A percentile compares a stretch with the other conserved stretches of the same genome.
Evolutionary conservation across 2,888 invertebrate species (phyloP).

Genomic region (Polyommatus iphigenia): DNA sequence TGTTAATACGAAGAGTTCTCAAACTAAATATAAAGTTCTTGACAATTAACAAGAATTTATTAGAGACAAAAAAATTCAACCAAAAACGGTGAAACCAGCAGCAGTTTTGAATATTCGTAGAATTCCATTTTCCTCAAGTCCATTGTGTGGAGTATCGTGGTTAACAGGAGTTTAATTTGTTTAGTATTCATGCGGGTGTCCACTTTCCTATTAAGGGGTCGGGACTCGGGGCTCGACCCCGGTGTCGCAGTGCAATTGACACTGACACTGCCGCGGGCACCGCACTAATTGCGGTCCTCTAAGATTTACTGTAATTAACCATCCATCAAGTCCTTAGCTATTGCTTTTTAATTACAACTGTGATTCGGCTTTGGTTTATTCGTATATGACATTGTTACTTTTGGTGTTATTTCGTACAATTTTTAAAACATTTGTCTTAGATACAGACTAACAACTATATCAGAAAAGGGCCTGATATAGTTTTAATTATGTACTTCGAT

Average conservation of each 20-base stretch:
- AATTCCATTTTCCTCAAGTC: background rate
- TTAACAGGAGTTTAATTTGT: slow-evolving; percentile 59
- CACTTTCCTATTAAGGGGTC: slow-evolving; percentile 64
- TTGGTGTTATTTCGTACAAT: background rate
- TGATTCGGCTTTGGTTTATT: background rate
- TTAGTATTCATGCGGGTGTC: slow-evolving; percentile 68
- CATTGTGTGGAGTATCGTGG: slow-evolving; percentile 37
- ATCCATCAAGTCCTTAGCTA: background rate
- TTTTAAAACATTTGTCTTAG: too few species aligned
- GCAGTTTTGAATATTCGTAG: background rate
- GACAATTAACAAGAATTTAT: too few species aligned
- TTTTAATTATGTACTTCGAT: too few species aligned
- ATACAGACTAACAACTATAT: too few species aligned
- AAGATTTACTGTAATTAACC: slow-evolving; percentile 8
- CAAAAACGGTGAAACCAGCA: background rate
- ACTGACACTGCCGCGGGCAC: slow-evolving; percentile 54
- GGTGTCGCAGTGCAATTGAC: slow-evolving; percentile 48
- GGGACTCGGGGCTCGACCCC: slow-evolving; percentile 51
- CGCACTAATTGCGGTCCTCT: slow-evolving; percentile 49
- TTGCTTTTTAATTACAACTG: background rate
- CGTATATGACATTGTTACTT: background rate
- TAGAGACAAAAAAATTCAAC: background rate
- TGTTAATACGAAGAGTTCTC: background rate
- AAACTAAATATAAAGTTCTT: background rate
- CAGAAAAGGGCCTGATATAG: too few species aligned